These are phyloP conservation scores for Bolinopsis microptera DNA, from an alignment of 37 sponge, comb jelly and placozoan genomes.

Conservation along the genomic window DNA sequence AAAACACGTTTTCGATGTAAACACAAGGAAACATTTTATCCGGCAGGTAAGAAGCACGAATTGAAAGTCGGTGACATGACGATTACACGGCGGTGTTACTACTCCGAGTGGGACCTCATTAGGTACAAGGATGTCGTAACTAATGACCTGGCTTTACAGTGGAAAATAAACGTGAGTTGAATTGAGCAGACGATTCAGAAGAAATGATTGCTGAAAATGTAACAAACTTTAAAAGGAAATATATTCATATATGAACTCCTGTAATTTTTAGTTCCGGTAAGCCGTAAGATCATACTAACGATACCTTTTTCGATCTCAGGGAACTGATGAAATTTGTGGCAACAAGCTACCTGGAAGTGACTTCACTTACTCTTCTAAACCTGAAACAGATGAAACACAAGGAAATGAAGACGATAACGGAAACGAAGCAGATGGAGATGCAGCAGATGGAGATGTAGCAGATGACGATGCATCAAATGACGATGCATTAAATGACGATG, in stretches of 20 bases:
- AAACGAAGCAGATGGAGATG: not conserved
- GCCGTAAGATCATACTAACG: too few relatives aligned
- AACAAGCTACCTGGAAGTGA: not conserved
- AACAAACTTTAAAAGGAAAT: too few relatives aligned
- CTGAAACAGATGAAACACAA: not conserved
- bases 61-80: not conserved
- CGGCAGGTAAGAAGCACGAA: not conserved
- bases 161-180: not conserved
- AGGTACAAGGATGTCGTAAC: not conserved
- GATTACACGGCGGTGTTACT: not conserved
- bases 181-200: too few relatives aligned
- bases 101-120: constrained; percentile 4
- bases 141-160: not conserved
- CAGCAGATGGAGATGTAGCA: not conserved
- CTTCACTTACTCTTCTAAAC: not conserved
- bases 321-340: not conserved
- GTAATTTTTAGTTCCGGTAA: too few relatives aligned
- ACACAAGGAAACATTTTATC: not conserved
- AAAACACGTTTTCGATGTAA: too few relatives aligned
- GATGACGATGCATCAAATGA: not conserved
- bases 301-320: too few relatives aligned
- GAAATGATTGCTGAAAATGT: too few relatives aligned
- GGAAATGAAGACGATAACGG: too few relatives aligned
- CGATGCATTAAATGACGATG: not conserved
- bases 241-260: too few relatives aligned